Evolutionary conservation across 2,888 invertebrate genomes (phyloP), one percentile per base, ranked within the genome.

Genomic region (Diploptera punctata): DNA sequence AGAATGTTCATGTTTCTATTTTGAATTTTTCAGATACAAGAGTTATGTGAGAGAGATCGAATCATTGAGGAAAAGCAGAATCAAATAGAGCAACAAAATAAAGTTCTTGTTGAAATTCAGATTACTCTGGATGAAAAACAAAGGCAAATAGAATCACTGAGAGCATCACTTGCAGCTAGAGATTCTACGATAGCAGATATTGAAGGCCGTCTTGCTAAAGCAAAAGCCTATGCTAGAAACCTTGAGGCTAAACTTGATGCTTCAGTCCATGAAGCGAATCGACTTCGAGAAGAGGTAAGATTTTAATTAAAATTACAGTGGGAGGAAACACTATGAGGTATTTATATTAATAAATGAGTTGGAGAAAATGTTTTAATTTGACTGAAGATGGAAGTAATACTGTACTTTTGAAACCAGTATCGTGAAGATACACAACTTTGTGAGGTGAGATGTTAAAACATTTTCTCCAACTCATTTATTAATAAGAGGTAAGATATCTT

Each of bases 151-250:
- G 84, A 84, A 70, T 83, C 83, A 69, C 79, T 85, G 49, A 81
- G 83, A 72, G 69, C 78, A 19, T 81, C 85, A 0, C 77, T 86
- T 21, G 81, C 82, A 75, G 79, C 83, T 13, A 80, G 83, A 69
- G 85, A 86, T 76, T 82, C 82, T 47, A 83, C 83, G 68, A 80
- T 84, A 21, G 80, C 81, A 16, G 85, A 85, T 73, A 77, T 86
- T 68, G 85, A 85, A 76, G 83, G 81, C 71, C 84, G 84, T 76
- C 78, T 80, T 67, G 74, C 74, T 77, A 81, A 72, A 61, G 72
- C 76, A 21, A 75, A 71, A 49, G 43, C 67, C 7, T 57, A 57
- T 74, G 77, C 81, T 18, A 76, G 77, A 60, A 81, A 81, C 21
- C 77, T 81, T 33, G 81, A 83, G 75, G 72, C 75, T 54, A 81